Conservation (phyloP, 2,888 invertebrate species). For the Drosophila buzzatii region DNA sequence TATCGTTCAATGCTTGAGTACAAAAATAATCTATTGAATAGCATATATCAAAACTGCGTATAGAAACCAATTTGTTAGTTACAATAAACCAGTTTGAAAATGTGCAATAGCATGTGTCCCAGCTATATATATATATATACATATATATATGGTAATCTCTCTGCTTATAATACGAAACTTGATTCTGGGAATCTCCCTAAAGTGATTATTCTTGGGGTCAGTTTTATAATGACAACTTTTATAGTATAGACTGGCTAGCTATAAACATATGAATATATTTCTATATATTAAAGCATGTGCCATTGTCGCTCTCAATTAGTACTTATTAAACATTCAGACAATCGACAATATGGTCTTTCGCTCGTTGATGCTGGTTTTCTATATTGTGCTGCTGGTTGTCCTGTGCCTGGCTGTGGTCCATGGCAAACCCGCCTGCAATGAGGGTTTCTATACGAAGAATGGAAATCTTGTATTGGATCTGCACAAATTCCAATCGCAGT, state of each 20-base stretch:
- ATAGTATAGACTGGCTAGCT: too few relatives aligned
- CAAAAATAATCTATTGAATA: too few relatives aligned
- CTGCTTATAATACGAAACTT: conserved; percentile 31
- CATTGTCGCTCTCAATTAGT: conserved; percentile 9
- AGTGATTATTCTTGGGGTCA: conserved; percentile 21
- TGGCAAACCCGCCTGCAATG: conserved; percentile 35
- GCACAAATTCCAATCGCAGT: conserved; percentile 16
- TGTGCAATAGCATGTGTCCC: background rate
- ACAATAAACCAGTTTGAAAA: background rate
- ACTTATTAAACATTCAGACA: conserved; percentile 26
- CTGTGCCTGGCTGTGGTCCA: background rate
- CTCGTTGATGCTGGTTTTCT: background rate
- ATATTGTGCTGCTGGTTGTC: background rate
- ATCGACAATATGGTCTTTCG: background rate
- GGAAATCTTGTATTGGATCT: conserved; percentile 54
- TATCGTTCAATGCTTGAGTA: too few relatives aligned
- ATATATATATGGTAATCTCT: conserved; percentile 8
- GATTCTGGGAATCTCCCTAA: conserved; percentile 64
- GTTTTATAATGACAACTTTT: too few relatives aligned
- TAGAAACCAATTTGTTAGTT: too few relatives aligned
- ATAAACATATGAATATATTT: conserved; percentile 25
- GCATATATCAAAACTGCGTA: too few relatives aligned
- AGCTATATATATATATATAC: background rate
- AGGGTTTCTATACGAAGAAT: conserved; percentile 39
- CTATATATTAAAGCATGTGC: background rate